Conservation (phyloP, 2,113 vertebrate species). For the Stomatorhinus ivindoensis region DNA sequence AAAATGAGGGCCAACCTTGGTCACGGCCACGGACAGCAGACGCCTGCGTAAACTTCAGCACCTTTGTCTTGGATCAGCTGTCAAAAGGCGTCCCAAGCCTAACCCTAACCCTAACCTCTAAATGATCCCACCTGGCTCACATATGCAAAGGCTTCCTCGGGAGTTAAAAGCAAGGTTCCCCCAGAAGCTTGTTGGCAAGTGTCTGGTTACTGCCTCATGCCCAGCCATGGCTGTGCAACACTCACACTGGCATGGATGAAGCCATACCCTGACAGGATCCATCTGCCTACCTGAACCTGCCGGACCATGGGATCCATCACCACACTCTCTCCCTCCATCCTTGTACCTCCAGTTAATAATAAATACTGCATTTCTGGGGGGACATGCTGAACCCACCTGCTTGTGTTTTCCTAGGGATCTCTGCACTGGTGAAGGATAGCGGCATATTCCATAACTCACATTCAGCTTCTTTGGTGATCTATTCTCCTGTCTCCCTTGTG, state of each 20-base stretch:
- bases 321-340: not conserved
- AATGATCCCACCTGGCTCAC: not conserved
- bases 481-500: not conserved
- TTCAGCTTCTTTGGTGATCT: not conserved
- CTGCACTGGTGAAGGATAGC: not conserved
- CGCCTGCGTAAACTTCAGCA: no score
- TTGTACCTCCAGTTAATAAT: not conserved
- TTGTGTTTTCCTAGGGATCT: not conserved
- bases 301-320: no score
- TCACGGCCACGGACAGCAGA: no score
- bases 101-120: no score
- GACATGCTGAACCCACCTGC: not conserved
- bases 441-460: not conserved
- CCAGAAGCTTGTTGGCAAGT: not conserved
- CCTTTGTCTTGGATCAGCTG: no score
- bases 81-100: no score
- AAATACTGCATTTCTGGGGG: not conserved
- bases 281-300: not conserved
- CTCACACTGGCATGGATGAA: no score
- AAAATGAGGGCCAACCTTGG: not conserved
- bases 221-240: not conserved
- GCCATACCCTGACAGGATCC: not conserved
- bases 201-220: not conserved
- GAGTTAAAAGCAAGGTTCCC: not conserved
- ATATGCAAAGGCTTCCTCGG: not conserved